Conservation (phyloP, 2,888 invertebrate genomes). For the Leptopilina syphax region DNA sequence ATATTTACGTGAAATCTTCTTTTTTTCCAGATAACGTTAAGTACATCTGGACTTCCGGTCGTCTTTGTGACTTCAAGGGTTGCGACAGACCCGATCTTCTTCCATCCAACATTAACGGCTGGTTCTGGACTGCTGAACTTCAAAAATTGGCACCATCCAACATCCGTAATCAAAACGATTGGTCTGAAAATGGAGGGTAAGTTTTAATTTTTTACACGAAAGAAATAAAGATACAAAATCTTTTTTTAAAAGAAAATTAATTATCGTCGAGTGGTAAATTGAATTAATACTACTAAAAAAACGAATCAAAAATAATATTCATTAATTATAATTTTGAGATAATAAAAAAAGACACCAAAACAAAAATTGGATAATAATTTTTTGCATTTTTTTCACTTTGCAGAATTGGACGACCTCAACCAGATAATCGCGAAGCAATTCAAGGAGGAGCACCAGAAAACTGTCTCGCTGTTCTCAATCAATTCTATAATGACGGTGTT, state of each 20-base stretch:
- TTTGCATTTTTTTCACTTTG: slow-evolving; percentile 44
- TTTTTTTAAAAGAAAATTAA: too few relatives aligned
- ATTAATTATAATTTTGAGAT: too few relatives aligned
- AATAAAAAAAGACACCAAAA: too few relatives aligned
- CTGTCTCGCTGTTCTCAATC: slow-evolving; percentile 90
- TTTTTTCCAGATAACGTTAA: slow-evolving; percentile 81
- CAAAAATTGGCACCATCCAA: slow-evolving; percentile 91
- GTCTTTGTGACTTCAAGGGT: slow-evolving; percentile 93
- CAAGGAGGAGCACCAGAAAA: slow-evolving; percentile 92
- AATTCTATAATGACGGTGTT: slow-evolving; percentile 94
- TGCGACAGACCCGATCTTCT: slow-evolving; percentile 91
- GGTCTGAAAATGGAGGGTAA: slow-evolving; percentile 90
- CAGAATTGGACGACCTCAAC: slow-evolving; percentile 88
- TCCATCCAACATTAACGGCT: slow-evolving; percentile 89
- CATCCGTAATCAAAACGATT: slow-evolving; percentile 90
- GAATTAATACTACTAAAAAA: too few relatives aligned
- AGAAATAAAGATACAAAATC: too few relatives aligned
- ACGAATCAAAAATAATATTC: neutral
- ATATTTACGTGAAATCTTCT: neutral
- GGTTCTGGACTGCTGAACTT: slow-evolving; percentile 95
- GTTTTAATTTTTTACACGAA: slow-evolving; percentile 12
- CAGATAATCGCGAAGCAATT: slow-evolving; percentile 90
- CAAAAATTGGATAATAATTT: too few relatives aligned
- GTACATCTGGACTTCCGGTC: slow-evolving; percentile 95
- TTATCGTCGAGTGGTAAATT: too few relatives aligned